Conservation (phyloP, 2,113 vertebrate genomes). For the Gavia stellata region DNA sequence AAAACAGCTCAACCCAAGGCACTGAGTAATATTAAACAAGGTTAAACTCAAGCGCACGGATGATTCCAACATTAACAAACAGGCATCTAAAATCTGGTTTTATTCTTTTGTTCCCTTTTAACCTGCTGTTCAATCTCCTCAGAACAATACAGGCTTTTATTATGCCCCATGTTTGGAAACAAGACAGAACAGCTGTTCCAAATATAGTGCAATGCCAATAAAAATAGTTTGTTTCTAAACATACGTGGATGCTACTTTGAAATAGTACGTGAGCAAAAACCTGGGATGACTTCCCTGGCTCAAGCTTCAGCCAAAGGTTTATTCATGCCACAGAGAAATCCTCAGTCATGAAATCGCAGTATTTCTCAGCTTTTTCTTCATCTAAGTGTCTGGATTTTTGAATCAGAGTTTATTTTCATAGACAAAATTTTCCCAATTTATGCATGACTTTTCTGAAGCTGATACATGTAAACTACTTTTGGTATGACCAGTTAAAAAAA, state of each 20-base stretch:
- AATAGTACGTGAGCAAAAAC: neutral
- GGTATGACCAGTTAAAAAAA: neutral
- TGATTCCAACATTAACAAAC: neutral
- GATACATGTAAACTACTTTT: neutral
- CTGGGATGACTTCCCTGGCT: neutral
- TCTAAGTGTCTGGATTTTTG: neutral
- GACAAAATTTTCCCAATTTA: neutral
- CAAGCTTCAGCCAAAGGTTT: neutral
- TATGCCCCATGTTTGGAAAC: neutral
- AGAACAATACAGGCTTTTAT: neutral
- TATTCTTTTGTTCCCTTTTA: neutral
- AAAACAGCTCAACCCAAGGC: neutral
- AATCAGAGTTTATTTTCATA: neutral
- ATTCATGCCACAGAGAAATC: neutral
- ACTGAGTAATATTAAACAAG: neutral
- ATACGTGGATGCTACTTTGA: neutral
- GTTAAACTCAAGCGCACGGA: neutral
- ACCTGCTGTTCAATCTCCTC: neutral
- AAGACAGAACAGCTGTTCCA: neutral
- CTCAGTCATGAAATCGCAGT: neutral
- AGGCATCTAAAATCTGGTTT: neutral
- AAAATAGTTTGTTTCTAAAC: neutral
- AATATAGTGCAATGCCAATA: neutral
- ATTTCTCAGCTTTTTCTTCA: neutral
- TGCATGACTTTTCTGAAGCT: neutral